These are phyloP conservation scores for Xestoiulus laeticollis DNA, from an alignment of 2,888 invertebrate genomes.

Conservation along the genomic window DNA sequence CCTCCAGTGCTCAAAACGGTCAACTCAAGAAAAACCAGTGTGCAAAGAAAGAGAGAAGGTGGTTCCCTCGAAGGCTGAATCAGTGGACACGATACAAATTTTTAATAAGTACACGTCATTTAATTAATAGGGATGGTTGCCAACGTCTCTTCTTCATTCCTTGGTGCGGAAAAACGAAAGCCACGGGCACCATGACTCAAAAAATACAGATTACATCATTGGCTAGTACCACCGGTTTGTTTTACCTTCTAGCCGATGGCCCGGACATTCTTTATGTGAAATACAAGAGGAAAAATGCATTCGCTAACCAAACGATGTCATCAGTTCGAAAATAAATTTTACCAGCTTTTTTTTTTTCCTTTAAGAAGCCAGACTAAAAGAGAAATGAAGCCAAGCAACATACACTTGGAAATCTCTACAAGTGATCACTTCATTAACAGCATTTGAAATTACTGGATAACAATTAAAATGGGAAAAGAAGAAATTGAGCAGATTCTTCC, in stretches of 20 bases:
- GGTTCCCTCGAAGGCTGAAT: not conserved
- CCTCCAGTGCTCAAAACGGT: not conserved
- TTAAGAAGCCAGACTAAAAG: not conserved
- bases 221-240: not conserved
- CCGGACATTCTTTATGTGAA: not conserved
- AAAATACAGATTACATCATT: not conserved
- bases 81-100: not conserved
- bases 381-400: slow-evolving; percentile 10
- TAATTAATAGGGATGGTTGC: not conserved
- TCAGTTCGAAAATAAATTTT: not conserved
- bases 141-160: not conserved
- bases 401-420: not conserved
- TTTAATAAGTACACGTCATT: not conserved
- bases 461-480: not conserved
- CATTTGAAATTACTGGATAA: not conserved
- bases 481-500: slow-evolving; percentile 24
- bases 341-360: not conserved
- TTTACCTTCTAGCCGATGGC: not conserved
- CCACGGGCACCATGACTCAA: not conserved
- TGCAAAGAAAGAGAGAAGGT: not conserved
- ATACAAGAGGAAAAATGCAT: not conserved
- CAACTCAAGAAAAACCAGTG: not conserved
- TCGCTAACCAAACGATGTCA: not conserved
- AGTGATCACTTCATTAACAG: slow-evolving; percentile 10
- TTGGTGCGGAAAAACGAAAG: not conserved